phyloP scores from a whole-genome alignment of 1,140 invertebrate species.

The Heliconius melpomene region DNA sequence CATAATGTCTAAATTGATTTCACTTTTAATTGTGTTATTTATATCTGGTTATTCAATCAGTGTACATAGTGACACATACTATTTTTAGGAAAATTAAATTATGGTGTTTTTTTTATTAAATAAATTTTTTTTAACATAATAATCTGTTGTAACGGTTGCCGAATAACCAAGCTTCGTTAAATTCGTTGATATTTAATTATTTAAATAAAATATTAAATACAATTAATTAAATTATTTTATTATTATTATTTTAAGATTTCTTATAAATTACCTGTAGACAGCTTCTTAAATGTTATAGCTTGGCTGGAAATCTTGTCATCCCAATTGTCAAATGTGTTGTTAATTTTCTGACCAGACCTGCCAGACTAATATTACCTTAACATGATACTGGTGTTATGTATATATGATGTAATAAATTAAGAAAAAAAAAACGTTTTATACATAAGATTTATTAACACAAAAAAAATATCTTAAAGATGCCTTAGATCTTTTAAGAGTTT shows the following conservation, averaged over 20 bases:
- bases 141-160: slow-evolving; percentile 4
- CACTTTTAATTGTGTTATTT: neutral
- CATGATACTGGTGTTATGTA: slow-evolving; percentile 78
- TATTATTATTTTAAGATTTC: neutral
- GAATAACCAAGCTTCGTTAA: neutral
- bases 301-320: slow-evolving; percentile 54
- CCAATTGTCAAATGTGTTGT: slow-evolving; percentile 54
- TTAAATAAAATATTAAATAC: neutral
- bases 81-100: neutral
- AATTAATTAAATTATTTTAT: neutral
- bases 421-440: slow-evolving; percentile 65
- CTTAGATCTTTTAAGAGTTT: slow-evolving; percentile 72
- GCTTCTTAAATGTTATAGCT: slow-evolving; percentile 46
- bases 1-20: neutral
- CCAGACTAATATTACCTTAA: slow-evolving; percentile 70
- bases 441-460: slow-evolving; percentile 12
- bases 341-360: slow-evolving; percentile 67
- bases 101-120: neutral
- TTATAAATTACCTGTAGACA: neutral
- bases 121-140: neutral
- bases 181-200: slow-evolving; percentile 1
- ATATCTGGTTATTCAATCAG: neutral
- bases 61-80: neutral
- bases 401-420: slow-evolving; percentile 80
- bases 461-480: slow-evolving; percentile 65